Evolutionary conservation across 2,888 invertebrate species (phyloP), one percentile per base, ranked within the genome.

Genomic region (Zygogramma bicolorata): DNA sequence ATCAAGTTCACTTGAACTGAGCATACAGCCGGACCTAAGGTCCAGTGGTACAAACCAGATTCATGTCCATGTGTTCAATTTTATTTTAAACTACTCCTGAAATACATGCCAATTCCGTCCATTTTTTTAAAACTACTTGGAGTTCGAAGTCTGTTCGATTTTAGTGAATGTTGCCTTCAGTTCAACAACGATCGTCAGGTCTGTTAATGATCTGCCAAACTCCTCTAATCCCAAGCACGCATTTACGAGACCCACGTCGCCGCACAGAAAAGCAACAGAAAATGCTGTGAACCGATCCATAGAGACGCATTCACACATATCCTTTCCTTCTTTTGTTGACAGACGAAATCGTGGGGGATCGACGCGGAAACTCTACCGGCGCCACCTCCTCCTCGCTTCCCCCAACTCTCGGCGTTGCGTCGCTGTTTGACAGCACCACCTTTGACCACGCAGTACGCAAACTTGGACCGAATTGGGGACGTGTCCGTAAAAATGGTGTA

Each of bases 311-410:
- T 83, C 83, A 84, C 81, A 88, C n/a, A n/a, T n/a, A n/a, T n/a
- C 90, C 90, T 90, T 90, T 90, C 90, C 91, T 90, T 91, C 91
- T 90, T 91, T 90, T 91, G 91, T 92, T 90, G 90, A 90, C 91
- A 91, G 92, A 91, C 87, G 82, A 86, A 84, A 86, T 81, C 88
- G 87, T 88, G 88, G 89, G 88, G 88, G 84, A 87, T 87, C 85
- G 87, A 85, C 84, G 84, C 84, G 84, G 88, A 87, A 84, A 84
- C 86, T 65, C 68, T 66, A 72, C 72, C 73, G 49, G 49, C 71
- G 18, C 42, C 63, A 72, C 72, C 73, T 38, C 57, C 71, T n/a
- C 42, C 73, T 42, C 60, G 69, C 22, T 68, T 70, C 65, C 71
- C 78, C 13, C 68, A 70, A 53, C 71, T 66, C 57, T 74, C 79